Conservation (phyloP, 2,797 vertebrate species). For the Parauchenoglanis ngamensis region DNA sequence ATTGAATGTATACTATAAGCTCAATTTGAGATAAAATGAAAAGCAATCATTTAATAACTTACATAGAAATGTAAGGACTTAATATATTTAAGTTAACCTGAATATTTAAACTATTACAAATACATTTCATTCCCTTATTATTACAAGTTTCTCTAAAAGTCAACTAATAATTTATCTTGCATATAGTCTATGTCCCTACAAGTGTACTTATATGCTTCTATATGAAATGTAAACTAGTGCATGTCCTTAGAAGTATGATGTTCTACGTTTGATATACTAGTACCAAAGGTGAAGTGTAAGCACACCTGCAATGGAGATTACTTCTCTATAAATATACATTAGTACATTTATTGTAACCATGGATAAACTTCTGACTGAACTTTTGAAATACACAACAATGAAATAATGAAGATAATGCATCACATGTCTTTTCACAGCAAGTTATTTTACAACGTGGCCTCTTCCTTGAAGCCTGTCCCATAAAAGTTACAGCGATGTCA, state of each 20-base stretch:
- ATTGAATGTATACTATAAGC: neutral
- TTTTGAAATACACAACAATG: neutral
- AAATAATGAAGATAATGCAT: neutral
- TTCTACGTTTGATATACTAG: neutral
- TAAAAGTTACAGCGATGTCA: conserved; percentile 9
- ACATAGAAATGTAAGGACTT: neutral
- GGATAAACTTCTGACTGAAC: neutral
- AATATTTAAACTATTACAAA: neutral
- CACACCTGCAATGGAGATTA: neutral
- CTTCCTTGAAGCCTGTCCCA: neutral
- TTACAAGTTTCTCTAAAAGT: neutral
- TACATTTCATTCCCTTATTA: neutral
- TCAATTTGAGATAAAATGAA: neutral
- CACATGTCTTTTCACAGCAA: neutral
- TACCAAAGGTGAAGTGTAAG: neutral
- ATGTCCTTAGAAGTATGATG: neutral
- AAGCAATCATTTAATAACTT: neutral
- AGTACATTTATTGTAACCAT: neutral
- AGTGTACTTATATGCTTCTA: neutral
- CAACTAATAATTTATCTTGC: neutral
- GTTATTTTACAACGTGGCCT: neutral
- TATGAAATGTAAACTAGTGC: neutral
- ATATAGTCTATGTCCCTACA: neutral
- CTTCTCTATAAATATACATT: neutral
- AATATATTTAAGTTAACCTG: neutral